These are phyloP conservation scores for Sporophila hypoxantha DNA, from an alignment of 2,113 vertebrate species.

Conservation along the genomic window DNA sequence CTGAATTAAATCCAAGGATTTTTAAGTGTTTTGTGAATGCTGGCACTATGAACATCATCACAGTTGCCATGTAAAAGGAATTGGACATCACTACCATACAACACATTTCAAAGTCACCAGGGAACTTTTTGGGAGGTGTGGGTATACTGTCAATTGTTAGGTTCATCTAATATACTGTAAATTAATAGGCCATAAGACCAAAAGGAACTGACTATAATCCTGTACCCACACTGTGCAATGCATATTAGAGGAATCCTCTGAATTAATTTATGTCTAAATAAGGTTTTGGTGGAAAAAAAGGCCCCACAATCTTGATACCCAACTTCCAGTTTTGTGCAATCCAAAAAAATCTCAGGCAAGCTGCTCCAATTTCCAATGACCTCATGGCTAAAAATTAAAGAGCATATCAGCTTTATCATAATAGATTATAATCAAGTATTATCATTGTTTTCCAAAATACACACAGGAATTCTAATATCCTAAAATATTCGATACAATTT, in stretches of 20 bases:
- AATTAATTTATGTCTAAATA: not conserved
- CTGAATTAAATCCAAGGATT: not conserved
- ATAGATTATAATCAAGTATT: not conserved
- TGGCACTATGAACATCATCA: not conserved
- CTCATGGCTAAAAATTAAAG: not conserved
- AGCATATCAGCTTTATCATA: not conserved
- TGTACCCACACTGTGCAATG: not conserved
- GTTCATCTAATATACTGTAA: not conserved
- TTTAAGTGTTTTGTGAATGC: not conserved
- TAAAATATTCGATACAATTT: not conserved
- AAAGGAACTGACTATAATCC: not conserved
- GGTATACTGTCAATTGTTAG: not conserved
- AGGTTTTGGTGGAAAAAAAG: rapidly evolving
- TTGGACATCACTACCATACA: not conserved
- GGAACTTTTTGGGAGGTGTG: not conserved
- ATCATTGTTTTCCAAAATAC: not conserved
- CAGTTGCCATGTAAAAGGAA: not conserved
- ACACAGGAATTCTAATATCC: not conserved
- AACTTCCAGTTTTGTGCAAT: not conserved
- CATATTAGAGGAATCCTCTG: not conserved
- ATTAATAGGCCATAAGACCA: not conserved
- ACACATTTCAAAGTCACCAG: not conserved
- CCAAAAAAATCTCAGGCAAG: not conserved
- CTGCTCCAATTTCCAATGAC: not conserved
- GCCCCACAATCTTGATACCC: not conserved